Evolutionary conservation across 1,140 invertebrate genomes (phyloP), one percentile per base, ranked within the genome.

Genomic region (Asobara japonica): DNA sequence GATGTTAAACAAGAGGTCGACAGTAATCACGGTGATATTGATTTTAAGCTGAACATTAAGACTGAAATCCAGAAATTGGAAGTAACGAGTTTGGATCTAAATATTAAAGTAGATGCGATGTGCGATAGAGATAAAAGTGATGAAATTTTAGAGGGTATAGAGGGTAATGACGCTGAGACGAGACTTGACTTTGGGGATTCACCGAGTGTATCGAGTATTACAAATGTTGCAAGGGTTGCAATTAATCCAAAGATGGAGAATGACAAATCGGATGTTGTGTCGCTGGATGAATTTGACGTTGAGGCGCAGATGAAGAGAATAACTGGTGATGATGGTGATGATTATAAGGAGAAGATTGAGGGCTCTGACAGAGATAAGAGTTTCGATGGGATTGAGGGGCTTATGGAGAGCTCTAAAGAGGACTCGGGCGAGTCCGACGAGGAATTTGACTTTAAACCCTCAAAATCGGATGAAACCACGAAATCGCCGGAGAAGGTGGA

Each of bases 321-420:
- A 13, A 86, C 84, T 0, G 86, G 86, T 0, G 85, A 86, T 27
- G 84, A 87, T 67, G 84, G 85, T 0, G 81, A 86, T 27, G 85
- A 87, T 69, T 87, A 86, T 25, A 83, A 84, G 41, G 84, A 85
- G 25, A 86, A 86, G 31, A 68, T 82, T 0, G 82, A 86, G 1
- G 78, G 69, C 0, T 75, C 73, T 22, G 85, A 86, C 16, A 81
- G 78, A 41, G 83, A 84, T 56, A 72, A 73, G 33, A 85, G 82
- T n/a, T 80, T 86, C 71, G 84, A 87, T 48, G 85, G 84, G 0
- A 84, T 87, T 25, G 85, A 87, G 56, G 85, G 85, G 1, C 29
- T 87, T 7, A 86, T 87, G 85, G 86, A 87, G 11, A 87, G 85
- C 27, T 86, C 85, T 0, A 87, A 87, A 48, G 86, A 88, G 65